Evolutionary conservation across 1,140 invertebrate genomes (phyloP), one percentile per base, ranked within the genome.

Genomic region (Euura lappo): DNA sequence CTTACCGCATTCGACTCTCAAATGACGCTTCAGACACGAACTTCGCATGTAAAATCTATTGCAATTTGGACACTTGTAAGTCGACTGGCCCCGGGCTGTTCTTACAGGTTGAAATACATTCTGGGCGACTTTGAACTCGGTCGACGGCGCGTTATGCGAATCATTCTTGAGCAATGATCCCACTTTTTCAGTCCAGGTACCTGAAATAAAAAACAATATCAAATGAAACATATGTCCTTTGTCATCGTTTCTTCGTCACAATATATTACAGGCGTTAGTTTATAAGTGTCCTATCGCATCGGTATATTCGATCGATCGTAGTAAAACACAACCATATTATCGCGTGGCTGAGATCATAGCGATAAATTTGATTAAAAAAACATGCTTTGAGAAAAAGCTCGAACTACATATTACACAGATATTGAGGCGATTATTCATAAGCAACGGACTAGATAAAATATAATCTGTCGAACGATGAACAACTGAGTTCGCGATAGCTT

Each of bases 21-120:
- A 79, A 77, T 91, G 90, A 5, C 90, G 87, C 77, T 85, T 91
- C 70, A 91, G 71, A 28, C 89, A 90, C 74, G 89, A 89, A 47
- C 87, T 83, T 67, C 89, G 81, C 81, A 88, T 88, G 82, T 91
- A 91, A 67, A 84, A 85, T 77, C 91, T 90, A 72, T 83, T 84
- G 79, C 90, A 91, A 65, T 88, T 90, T 7, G 88, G 87, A 79
- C 91, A 92, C 71, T 85, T 80, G 84, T 82, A 84, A 13, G 77
- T 78, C 65, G 80, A 78, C 69, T 80, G 79, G 68, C 79, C 81
- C 4, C 79, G 79, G 0, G 79, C 73, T 3, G 78, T 80, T 60
- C 75, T 72, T 28, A 79, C 77, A 3, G 79, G 79, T 60, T 81
- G 74, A 67, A 76, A 79, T 2, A 76, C 6, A 28, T 73, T 68